These are phyloP conservation scores for Apogon talboti DNA, from an alignment of 2,797 vertebrate genomes.

Conservation along the genomic window DNA sequence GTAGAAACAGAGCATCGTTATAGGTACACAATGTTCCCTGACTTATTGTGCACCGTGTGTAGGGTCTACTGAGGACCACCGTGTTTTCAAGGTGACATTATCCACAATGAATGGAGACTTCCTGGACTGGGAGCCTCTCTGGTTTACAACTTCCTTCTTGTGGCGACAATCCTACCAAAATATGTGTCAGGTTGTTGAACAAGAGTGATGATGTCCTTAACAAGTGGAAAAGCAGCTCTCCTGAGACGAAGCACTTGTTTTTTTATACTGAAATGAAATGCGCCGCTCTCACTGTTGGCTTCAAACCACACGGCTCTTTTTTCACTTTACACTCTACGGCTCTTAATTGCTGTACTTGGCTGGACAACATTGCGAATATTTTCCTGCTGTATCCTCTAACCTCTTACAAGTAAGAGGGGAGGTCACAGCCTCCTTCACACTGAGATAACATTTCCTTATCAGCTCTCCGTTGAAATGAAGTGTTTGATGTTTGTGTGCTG, in stretches of 20 bases:
- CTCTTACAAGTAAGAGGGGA: slow-evolving; percentile 54
- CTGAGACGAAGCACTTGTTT: slow-evolving; percentile 22
- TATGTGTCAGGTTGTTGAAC: slow-evolving; percentile 82
- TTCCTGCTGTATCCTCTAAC: slow-evolving; percentile 46
- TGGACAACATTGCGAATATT: slow-evolving; percentile 56
- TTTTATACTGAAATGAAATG: slow-evolving; percentile 44
- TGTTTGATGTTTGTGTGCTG: slow-evolving; percentile 65
- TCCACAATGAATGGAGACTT: slow-evolving; percentile 80
- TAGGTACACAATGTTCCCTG: slow-evolving; percentile 23
- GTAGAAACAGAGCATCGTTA: background rate
- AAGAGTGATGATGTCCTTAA: slow-evolving; percentile 77
- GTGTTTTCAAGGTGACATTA: slow-evolving; percentile 82
- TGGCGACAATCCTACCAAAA: slow-evolving; percentile 82
- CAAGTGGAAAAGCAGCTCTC: slow-evolving; percentile 55
- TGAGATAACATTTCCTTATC: slow-evolving; percentile 76
- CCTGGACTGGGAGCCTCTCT: slow-evolving; percentile 81
- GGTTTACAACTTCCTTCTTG: slow-evolving; percentile 88
- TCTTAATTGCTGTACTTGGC: slow-evolving; percentile 53
- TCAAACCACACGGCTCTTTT: slow-evolving; percentile 38
- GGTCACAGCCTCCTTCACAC: slow-evolving; percentile 65
- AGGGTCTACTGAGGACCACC: slow-evolving; percentile 66
- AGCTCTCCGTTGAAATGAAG: slow-evolving; percentile 64
- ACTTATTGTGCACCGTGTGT: slow-evolving; percentile 36
- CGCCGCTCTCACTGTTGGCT: slow-evolving; percentile 35
- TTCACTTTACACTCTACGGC: slow-evolving; percentile 17